A percentile compares a stretch with the other conserved stretches of the same genome.
Conservation (phyloP, 2,888 invertebrate genomes). For the Orchestes rusci region DNA sequence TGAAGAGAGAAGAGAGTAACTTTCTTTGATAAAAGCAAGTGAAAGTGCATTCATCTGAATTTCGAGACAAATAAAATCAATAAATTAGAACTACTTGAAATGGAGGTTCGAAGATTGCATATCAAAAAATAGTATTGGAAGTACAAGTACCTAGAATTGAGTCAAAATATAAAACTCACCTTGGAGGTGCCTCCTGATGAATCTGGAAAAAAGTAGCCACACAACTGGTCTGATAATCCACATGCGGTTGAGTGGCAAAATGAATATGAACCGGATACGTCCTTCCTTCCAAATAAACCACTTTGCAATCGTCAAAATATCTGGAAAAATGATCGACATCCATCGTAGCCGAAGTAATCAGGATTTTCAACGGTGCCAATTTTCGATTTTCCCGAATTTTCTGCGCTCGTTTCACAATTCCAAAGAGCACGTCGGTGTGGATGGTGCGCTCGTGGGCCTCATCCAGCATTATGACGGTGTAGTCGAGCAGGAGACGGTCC, state of each 20-base stretch:
- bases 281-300: slow-evolving; percentile 84
- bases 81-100: too few relatives aligned
- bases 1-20: too few relatives aligned
- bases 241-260: slow-evolving; percentile 63
- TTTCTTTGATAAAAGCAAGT: too few relatives aligned
- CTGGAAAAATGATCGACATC: slow-evolving; percentile 87
- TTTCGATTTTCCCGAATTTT: slow-evolving; percentile 57
- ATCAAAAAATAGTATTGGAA: too few relatives aligned
- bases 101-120: too few relatives aligned
- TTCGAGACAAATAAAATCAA: too few relatives aligned
- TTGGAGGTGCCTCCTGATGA: slow-evolving; percentile 72
- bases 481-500: slow-evolving; percentile 67
- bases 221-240: slow-evolving; percentile 78
- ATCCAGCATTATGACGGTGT: slow-evolving; percentile 80
- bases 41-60: too few relatives aligned
- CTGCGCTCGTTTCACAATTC: slow-evolving; percentile 85
- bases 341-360: slow-evolving; percentile 95
- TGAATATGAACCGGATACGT: slow-evolving; percentile 73
- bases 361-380: slow-evolving; percentile 59
- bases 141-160: background rate
- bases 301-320: slow-evolving; percentile 82
- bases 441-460: slow-evolving; percentile 95
- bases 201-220: slow-evolving; percentile 85
- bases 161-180: slow-evolving; percentile 34
- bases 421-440: slow-evolving; percentile 89